Percentiles rank a stretch among this genome's conserved stretches.
These are phyloP conservation scores for Drosophila melanosoma DNA, from an alignment of 2,888 invertebrate species.

Conservation along the genomic window DNA sequence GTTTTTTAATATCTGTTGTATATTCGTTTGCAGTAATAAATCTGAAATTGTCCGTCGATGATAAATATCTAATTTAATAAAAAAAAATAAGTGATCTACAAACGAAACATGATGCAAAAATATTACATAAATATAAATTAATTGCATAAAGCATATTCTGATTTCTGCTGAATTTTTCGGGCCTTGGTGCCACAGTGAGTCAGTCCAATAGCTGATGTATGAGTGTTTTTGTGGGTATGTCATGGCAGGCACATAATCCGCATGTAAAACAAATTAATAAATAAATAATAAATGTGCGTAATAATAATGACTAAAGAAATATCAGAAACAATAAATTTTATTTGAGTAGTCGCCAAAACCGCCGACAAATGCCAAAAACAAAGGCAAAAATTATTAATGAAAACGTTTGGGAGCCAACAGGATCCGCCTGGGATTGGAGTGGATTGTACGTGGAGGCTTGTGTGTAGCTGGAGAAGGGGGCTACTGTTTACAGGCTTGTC, in stretches of 20 bases:
- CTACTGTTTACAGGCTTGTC: slow-evolving; percentile 49
- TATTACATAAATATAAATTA: background rate
- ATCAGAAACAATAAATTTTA: slow-evolving; percentile 77
- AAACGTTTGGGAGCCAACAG: slow-evolving; percentile 9
- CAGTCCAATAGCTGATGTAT: slow-evolving; percentile 8
- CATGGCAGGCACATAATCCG: slow-evolving; percentile 48
- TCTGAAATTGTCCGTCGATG: background rate
- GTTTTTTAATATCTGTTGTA: background rate
- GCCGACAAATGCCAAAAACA: slow-evolving; percentile 61
- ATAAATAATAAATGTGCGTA: slow-evolving; percentile 73
- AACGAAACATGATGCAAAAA: background rate
- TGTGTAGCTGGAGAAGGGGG: background rate
- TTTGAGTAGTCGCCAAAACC: slow-evolving; percentile 67
- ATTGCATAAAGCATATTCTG: background rate
- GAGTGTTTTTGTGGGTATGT: slow-evolving; percentile 10
- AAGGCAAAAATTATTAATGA: slow-evolving; percentile 57
- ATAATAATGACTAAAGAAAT: slow-evolving; percentile 78
- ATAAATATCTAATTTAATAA: background rate
- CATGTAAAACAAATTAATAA: slow-evolving; percentile 74
- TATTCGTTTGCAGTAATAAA: background rate
- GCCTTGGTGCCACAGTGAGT: slow-evolving; percentile 10
- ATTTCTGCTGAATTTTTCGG: background rate
- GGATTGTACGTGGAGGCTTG: background rate
- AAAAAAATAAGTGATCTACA: no score
- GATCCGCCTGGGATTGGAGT: background rate